Evolutionary conservation across 2,113 vertebrate genomes (phyloP).

Genomic region (Ia io): DNA sequence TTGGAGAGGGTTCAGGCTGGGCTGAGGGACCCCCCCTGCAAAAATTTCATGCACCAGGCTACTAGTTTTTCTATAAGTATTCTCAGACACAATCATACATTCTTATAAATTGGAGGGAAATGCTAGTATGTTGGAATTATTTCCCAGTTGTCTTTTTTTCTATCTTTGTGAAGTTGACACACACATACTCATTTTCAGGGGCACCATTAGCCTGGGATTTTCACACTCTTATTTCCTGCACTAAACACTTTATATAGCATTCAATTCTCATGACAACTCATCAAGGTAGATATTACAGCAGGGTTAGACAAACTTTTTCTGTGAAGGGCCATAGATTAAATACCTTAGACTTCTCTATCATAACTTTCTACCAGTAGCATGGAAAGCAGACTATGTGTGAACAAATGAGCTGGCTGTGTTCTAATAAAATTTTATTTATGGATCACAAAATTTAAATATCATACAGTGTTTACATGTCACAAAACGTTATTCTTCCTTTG

Average conservation of each 20-base stretch:
- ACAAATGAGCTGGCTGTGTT: not conserved
- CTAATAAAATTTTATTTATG: constrained; percentile 18
- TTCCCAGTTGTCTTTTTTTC: not conserved
- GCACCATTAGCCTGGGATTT: not conserved
- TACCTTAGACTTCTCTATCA: not conserved
- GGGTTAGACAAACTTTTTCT: not conserved
- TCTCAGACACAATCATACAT: not conserved
- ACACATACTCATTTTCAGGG: not conserved
- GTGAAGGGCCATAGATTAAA: not conserved
- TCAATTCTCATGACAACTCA: not conserved
- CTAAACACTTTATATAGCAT: not conserved
- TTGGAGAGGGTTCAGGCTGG: no score
- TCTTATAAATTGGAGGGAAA: not conserved
- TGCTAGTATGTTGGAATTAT: not conserved
- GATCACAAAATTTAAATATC: constrained; percentile 21
- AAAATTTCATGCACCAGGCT: no score
- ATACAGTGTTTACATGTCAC: not conserved
- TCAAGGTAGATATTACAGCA: not conserved
- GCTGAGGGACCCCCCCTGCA: no score
- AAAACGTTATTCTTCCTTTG: constrained; percentile 7
- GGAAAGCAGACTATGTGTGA: not conserved
- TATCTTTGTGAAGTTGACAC: not conserved
- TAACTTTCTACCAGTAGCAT: not conserved
- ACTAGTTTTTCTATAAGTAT: not conserved
- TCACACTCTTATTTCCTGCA: not conserved